Evolutionary conservation across 2,797 vertebrate genomes (phyloP).

Genomic region (Pseudocheirus occidentalis): DNA sequence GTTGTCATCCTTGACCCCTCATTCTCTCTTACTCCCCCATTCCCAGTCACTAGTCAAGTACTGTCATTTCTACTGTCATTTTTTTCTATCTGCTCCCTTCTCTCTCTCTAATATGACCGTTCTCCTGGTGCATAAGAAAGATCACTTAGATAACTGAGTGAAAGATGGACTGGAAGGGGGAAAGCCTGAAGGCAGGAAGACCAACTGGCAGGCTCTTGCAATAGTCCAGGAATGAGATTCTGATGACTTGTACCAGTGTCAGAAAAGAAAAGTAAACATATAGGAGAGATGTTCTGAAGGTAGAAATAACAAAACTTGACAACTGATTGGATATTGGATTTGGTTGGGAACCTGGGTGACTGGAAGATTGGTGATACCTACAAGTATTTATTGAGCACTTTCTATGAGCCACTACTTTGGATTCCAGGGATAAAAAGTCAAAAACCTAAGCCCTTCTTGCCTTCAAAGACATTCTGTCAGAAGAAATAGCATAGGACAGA

Average conservation of each 20-base stretch:
- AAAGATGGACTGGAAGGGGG: background rate
- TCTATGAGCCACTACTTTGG: background rate
- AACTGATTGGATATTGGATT: background rate
- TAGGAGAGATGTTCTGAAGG: background rate
- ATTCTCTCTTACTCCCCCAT: background rate
- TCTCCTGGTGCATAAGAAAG: background rate
- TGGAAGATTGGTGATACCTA: background rate
- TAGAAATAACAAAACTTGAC: background rate
- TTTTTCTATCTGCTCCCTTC: background rate
- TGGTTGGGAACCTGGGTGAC: background rate
- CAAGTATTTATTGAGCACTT: background rate
- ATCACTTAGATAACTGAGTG: background rate
- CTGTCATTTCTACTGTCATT: background rate
- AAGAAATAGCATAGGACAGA: background rate
- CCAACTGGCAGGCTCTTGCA: background rate
- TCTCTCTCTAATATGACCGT: background rate
- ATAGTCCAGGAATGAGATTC: background rate
- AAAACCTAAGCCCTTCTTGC: background rate
- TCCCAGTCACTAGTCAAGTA: background rate
- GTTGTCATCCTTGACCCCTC: background rate
- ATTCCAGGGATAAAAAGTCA: background rate
- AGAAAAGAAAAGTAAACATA: background rate
- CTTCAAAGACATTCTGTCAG: background rate
- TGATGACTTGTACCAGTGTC: background rate
- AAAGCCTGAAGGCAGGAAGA: background rate